Base-by-base conservation (phyloP, 2,797 vertebrate species). In the Anolis apletophallus region DNA sequence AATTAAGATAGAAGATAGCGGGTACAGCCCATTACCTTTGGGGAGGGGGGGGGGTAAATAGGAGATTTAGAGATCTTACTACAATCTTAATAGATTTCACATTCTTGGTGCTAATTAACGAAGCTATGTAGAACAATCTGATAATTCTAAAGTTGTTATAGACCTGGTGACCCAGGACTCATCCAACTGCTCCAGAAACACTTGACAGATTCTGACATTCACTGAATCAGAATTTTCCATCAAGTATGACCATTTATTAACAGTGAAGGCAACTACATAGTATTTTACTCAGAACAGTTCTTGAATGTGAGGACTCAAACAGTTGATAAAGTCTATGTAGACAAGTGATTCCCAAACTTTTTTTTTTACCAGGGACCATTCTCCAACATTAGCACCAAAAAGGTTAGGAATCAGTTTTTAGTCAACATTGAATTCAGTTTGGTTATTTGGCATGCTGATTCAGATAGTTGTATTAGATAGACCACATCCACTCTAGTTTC, bases 21-120 rank as follows among this genome's bases (percentile, higher is more conserved):
- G 36, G 84, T 90, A 93, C 94, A 94, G 91, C 76, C 79, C 17
- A 84, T 77, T 90, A 85, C 69, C 92, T 89, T 90, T 90, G 81
- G 91, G 93, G 71, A 46, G 64, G 19, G 90, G 81, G 91, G 93
- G 71, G 50, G 64, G 19, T 26, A 87, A 89, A 91, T 87, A 55
- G 21, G 79, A 88, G 64, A 90, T 93, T 90, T 87, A 87, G 1
- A 93, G 46, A 75, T 88, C 69, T 91, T 88, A 82, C 61, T 84
- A 90, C 4, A 61, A 10, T 23, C 57, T 78, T 76, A 93, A 91
- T 73, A 90, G 54, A 23, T 89, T 85, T 81, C 17, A 54, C 76
- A 64, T 54, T 91, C 84, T 90, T 88, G 87, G 79, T 61, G 64
- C 76, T 86, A 79, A 84, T 84, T 75, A 88, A 72, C 67, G 32